These are phyloP conservation scores for Thalpophila matura DNA, from an alignment of 2,888 invertebrate genomes.

Conservation along the genomic window DNA sequence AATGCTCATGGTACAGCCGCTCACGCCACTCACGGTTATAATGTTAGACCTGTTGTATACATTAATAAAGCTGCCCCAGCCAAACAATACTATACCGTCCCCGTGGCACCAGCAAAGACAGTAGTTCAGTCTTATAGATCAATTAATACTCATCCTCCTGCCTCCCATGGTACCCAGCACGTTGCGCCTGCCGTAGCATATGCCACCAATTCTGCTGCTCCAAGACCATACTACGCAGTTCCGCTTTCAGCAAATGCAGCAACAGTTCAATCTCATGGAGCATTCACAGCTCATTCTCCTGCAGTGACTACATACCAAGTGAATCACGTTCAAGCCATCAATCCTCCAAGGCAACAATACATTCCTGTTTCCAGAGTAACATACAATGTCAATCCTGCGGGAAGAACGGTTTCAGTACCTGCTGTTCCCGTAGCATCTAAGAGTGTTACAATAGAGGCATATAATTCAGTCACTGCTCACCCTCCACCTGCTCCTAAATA, in stretches of 20 bases:
- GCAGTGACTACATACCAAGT: conserved; percentile 10
- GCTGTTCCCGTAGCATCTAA: conserved; percentile 16
- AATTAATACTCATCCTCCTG: conserved; percentile 1
- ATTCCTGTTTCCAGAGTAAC: conserved; percentile 1
- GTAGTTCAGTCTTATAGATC: conserved; percentile 21
- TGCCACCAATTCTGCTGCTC: not conserved
- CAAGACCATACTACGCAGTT: conserved; percentile 16
- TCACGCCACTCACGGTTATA: not conserved
- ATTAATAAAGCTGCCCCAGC: conserved; percentile 10
- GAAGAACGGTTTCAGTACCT: conserved; percentile 2
- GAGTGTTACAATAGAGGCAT: conserved; percentile 31
- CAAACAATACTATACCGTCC: conserved; percentile 11
- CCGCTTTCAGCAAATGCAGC: conserved; percentile 16
- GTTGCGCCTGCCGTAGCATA: not conserved
- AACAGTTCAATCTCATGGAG: conserved; percentile 20
- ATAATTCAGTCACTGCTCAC: conserved; percentile 33
- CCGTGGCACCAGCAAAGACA: not conserved
- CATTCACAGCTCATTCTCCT: conserved; percentile 3
- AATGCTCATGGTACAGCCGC: not conserved
- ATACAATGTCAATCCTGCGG: conserved; percentile 21
- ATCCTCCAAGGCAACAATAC: conserved; percentile 2
- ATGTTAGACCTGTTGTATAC: conserved; percentile 9
- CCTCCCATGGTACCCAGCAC: not conserved
- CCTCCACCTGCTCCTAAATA: conserved; percentile 47
- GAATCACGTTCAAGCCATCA: conserved; percentile 13